Base-by-base conservation (phyloP, 2,888 invertebrate genomes). In the Chorisops tibialis region DNA sequence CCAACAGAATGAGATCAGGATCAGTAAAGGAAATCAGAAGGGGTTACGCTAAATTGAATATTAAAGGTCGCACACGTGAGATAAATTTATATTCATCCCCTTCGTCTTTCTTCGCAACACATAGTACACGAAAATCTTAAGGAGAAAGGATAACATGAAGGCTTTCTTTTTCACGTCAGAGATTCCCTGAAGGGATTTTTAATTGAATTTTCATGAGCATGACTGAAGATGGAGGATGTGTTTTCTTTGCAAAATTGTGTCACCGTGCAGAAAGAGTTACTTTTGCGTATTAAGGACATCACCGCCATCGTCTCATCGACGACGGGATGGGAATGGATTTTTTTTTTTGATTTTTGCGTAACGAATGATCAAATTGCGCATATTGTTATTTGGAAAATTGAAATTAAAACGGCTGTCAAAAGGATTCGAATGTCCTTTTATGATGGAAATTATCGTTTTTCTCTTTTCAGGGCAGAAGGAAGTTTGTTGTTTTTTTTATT, bases 1-100 rank as follows among this genome's bases (percentile, higher is more conserved):
- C 37, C 38, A 24, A 43, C 56, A 35, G 43, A 56, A 56, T 56
- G 56, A 56, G 56, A 56, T 56, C 56, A 56, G 43, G 43, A 18
- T 43, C 45, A 61, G 58, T 59, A 62, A 50, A 50, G 59, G 48
- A 45, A 59, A 43, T 43, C 43, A 14, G 58, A 65, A 65, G 59
- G 61, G 63, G 65, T 65, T 65, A 63, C 65, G 61, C 65, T 65
- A 65, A 65, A 65, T 65, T 65, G 59, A 65, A 65, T 65, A 65
- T 65, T 65, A 65, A 65, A 65, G 65, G 65, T 65, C 63, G 61
- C 60, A 65, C 65, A 65, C 65, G 65, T 65, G 65, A 65, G 61
- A 65, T 63, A 65, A 63, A 65, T 60, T 65, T 64, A 64, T 64
- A 61, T 41, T 54, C 14, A 6, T 38, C 19, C 63, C 61, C 51